A percentile compares a stretch with the other conserved stretches of the same genome.
Conservation (phyloP, 2,797 vertebrate genomes). For the Podarcis lilfordi region DNA sequence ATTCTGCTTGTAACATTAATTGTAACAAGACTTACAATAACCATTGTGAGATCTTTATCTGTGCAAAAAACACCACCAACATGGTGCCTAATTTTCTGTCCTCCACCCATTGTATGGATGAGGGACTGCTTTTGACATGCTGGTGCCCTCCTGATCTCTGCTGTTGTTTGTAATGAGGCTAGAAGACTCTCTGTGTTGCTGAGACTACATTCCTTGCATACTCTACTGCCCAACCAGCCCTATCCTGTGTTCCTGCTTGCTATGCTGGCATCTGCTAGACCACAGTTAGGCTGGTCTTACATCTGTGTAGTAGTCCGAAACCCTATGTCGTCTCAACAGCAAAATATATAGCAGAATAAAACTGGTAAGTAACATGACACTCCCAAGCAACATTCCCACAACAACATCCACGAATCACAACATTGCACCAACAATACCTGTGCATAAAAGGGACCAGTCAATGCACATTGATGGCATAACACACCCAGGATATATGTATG, state of each 20-base stretch:
- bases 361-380: neutral
- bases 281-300: neutral
- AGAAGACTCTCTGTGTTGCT: neutral
- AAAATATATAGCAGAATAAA: neutral
- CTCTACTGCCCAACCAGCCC: neutral
- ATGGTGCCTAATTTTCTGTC: neutral
- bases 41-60: neutral
- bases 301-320: neutral
- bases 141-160: neutral
- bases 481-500: neutral
- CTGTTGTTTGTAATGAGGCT: neutral
- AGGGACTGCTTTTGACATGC: neutral
- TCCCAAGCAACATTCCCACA: neutral
- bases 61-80: neutral
- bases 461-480: neutral
- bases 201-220: neutral
- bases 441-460: neutral
- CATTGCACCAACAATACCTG: neutral
- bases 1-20: neutral
- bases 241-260: neutral
- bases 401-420: neutral
- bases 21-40: neutral
- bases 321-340: neutral
- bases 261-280: neutral
- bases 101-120: neutral